Conservation (phyloP, 2,888 invertebrate species). For the Portevinia maculata region DNA sequence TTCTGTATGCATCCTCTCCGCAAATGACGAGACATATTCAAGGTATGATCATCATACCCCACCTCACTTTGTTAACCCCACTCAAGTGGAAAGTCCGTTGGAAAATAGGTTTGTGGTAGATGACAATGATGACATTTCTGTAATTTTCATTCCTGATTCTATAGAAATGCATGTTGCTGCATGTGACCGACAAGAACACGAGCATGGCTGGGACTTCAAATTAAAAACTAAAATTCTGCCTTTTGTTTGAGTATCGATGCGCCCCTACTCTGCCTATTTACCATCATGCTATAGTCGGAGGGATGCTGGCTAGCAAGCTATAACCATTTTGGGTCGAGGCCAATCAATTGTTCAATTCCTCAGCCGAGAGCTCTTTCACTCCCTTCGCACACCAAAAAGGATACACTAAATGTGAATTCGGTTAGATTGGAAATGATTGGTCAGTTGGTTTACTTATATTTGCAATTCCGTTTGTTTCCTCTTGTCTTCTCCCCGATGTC, state of each 20-base stretch:
- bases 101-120: constrained; percentile 69
- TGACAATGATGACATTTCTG: constrained; percentile 69
- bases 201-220: constrained; percentile 7
- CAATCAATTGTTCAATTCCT: constrained; percentile 70
- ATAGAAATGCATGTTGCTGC: not conserved
- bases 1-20: constrained; percentile 18
- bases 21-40: constrained; percentile 50
- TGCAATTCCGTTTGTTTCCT: constrained; percentile 28
- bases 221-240: constrained; percentile 36
- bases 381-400: constrained; percentile 33
- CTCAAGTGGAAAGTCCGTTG: constrained; percentile 57
- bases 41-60: constrained; percentile 3
- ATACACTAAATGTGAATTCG: constrained; percentile 66
- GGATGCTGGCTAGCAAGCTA: constrained; percentile 1
- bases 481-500: constrained; percentile 32
- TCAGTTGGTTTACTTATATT: constrained; percentile 68
- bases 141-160: constrained; percentile 59
- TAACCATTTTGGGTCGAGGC: constrained; percentile 54
- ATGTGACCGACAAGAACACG: not conserved
- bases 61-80: not conserved
- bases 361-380: constrained; percentile 2
- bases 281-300: constrained; percentile 37
- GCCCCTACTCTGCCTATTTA: not conserved
- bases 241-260: constrained; percentile 28
- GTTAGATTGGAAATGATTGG: constrained; percentile 68